Base-by-base conservation (phyloP, 2,888 invertebrate genomes). In the Drosophila rubida region DNA sequence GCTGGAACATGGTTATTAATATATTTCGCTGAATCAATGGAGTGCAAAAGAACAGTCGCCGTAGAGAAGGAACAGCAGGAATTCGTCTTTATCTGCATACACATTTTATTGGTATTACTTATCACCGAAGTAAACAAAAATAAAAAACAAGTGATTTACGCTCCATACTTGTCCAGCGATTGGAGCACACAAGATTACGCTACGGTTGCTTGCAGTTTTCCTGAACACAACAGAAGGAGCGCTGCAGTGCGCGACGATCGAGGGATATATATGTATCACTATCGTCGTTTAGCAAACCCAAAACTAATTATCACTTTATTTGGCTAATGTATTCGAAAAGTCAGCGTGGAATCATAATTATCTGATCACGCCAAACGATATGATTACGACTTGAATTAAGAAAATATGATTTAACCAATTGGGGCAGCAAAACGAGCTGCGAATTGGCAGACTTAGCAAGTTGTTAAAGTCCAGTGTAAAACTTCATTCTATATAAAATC, bases 141-240 rank as follows among this genome's bases (percentile, higher is more conserved):
- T 50, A 32, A 32, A 58, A 46, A 57, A 46, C 53, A 80, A 62
- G 63, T 84, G 66, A 65, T 87, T 84, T 69, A 59, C 57, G 58
- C 23, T 53, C 55, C 27, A 27, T 42, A 67, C 74, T 58, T 66
- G 59, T 44, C 35, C 45, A 37, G 23, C 57, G 75, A 79, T 79
- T 61, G 44, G 37, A 61, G 45, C 59, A 62, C 22, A 48, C 19
- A 30, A 42, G 69, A 75, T 78, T 75, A 74, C 39, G 46, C 30
- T 44, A 25, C 57, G 54, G 44, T 41, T 39, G 48, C 27, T 42
- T 64, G 44, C 37, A 53, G 57, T 42, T 62, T 62, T 16, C 9
- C 6, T 22, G 13, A 53, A 51, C n/a, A 3, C n/a, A 13, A 13
- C 9, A 19, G 41, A 16, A 53, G 42, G 42, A 41, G 30, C n/a